A percentile compares a stretch with the other conserved stretches of the same genome.
Evolutionary conservation across 2,888 invertebrate genomes (phyloP).

Genomic region (Agonopterix arenella): DNA sequence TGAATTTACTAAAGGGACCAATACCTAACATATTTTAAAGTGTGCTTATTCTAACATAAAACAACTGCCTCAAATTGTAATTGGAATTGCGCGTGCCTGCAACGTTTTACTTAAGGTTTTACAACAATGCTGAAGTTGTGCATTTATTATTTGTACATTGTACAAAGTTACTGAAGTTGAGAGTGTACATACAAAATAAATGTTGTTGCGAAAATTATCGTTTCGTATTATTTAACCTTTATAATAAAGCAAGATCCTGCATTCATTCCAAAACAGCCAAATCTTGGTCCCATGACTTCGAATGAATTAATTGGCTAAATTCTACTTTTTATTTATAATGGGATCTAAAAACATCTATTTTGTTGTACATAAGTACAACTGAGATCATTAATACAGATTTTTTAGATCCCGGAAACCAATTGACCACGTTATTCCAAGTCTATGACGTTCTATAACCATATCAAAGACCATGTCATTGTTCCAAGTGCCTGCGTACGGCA

Average conservation of each 20-base stretch:
- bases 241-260: neutral
- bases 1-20: slow-evolving; percentile 53
- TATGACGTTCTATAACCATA: too few relatives aligned
- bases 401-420: too few relatives aligned
- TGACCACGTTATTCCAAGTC: too few relatives aligned
- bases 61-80: slow-evolving; percentile 15
- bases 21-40: slow-evolving; percentile 34
- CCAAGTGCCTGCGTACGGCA: too few relatives aligned
- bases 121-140: slow-evolving; percentile 75
- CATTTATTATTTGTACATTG: slow-evolving; percentile 75
- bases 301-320: too few relatives aligned
- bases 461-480: too few relatives aligned
- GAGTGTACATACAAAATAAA: slow-evolving; percentile 73
- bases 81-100: slow-evolving; percentile 38
- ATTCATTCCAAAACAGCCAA: too few relatives aligned
- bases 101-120: slow-evolving; percentile 47
- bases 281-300: too few relatives aligned
- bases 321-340: too few relatives aligned
- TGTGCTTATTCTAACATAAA: slow-evolving; percentile 39
- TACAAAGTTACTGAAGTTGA: slow-evolving; percentile 59
- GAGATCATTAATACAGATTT: too few relatives aligned
- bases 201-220: slow-evolving; percentile 52
- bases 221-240: neutral
- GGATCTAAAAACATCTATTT: too few relatives aligned
- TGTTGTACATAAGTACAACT: too few relatives aligned